phyloP scores from a whole-genome alignment of 2,888 invertebrate genomes.

The Tridacna crocea region DNA sequence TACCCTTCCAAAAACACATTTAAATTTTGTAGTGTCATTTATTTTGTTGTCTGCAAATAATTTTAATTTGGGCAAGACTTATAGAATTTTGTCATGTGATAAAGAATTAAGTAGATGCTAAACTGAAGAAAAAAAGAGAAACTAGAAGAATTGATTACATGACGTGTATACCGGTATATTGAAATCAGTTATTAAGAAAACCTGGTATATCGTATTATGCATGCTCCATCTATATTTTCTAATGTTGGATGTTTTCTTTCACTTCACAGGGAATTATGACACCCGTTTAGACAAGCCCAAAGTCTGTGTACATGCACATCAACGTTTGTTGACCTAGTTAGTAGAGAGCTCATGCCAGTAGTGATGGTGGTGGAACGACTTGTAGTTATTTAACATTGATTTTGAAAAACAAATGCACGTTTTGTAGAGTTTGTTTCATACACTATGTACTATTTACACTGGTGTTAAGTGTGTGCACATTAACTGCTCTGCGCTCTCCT shows the following conservation, averaged over 20 bases:
- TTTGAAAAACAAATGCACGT: conserved; percentile 21
- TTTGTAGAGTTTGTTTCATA: conserved; percentile 12
- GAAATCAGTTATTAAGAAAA: not conserved
- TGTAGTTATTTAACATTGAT: conserved; percentile 1
- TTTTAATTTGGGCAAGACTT: too few relatives aligned
- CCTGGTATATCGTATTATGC: not conserved
- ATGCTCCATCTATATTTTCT: not conserved
- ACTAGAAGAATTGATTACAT: too few relatives aligned
- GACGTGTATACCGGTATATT: too few relatives aligned
- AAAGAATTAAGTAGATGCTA: too few relatives aligned
- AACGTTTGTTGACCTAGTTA: conserved; percentile 7
- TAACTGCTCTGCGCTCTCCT: conserved; percentile 52
- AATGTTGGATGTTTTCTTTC: conserved; percentile 32
- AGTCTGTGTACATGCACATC: conserved; percentile 5
- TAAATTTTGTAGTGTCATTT: too few relatives aligned
- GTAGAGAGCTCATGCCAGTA: conserved; percentile 1
- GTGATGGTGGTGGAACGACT: conserved; percentile 15
- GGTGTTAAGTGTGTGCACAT: conserved; percentile 43
- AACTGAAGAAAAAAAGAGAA: too few relatives aligned
- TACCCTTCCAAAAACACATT: too few relatives aligned
- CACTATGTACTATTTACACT: conserved; percentile 21
- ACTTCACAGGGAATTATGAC: conserved; percentile 63
- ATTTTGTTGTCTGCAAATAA: too few relatives aligned
- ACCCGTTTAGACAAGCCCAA: conserved; percentile 48
- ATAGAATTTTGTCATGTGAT: too few relatives aligned